A percentile compares a stretch with the other conserved stretches of the same genome.
phyloP scores from a whole-genome alignment of 2,888 invertebrate genomes.

The Trissonchulus sp. region DNA sequence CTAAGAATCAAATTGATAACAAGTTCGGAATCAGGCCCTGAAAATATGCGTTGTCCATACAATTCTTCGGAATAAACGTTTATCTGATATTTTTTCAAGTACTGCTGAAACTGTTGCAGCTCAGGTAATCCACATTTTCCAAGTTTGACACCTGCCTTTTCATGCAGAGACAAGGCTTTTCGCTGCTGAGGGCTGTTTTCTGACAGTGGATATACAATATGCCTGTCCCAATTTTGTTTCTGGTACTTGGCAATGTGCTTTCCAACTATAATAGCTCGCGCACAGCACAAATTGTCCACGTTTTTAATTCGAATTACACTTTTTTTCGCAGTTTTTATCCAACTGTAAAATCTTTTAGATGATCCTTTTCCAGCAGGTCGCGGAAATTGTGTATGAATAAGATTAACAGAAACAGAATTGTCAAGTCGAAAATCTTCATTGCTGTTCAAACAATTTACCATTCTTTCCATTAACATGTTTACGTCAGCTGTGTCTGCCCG shows the following conservation, averaged over 20 bases:
- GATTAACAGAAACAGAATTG: neutral
- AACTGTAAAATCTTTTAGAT: neutral
- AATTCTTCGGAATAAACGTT: neutral
- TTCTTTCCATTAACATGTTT: too few relatives aligned
- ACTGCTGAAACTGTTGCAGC: neutral
- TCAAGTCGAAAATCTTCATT: neutral
- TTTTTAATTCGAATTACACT: conserved; percentile 13
- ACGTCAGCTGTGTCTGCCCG: too few relatives aligned
- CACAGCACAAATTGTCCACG: neutral
- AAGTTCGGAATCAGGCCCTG: neutral
- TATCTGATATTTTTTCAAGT: neutral
- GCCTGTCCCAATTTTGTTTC: neutral
- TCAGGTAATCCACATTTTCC: neutral
- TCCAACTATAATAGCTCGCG: neutral
- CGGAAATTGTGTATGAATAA: conserved; percentile 16
- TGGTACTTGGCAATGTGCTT: neutral
- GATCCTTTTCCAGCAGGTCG: neutral
- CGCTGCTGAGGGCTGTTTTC: neutral
- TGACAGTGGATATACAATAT: neutral
- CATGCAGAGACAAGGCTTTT: neutral
- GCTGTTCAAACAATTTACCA: too few relatives aligned
- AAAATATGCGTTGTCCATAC: conserved; percentile 24
- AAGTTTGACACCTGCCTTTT: neutral
- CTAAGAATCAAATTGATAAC: neutral
- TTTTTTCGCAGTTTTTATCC: neutral